phyloP scores from a whole-genome alignment of 1,140 invertebrate species.

The Eumaeus atala region DNA sequence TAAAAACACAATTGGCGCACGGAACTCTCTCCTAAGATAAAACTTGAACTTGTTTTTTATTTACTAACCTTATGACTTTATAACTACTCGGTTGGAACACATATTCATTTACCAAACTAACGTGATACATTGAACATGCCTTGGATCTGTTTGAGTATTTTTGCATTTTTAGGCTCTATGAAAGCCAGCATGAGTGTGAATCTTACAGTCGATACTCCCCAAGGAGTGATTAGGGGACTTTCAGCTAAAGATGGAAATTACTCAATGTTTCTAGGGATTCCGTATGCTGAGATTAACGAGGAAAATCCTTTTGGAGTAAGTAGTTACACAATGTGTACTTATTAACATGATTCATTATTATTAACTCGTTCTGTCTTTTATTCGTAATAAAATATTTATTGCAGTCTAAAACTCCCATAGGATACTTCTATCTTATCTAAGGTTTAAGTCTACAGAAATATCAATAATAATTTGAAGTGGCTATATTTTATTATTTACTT shows the following conservation, averaged over 20 bases:
- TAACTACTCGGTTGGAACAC: no score
- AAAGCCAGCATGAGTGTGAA: constrained; percentile 17
- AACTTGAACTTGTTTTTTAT: no score
- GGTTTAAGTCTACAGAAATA: no score
- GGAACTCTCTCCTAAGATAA: no score
- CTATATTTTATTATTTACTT: no score
- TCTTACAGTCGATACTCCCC: constrained; percentile 30
- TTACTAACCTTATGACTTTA: no score
- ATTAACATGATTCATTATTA: background rate
- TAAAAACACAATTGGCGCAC: no score
- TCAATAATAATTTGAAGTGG: no score
- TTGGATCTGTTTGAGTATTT: background rate
- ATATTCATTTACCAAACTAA: background rate
- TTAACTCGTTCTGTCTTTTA: no score
- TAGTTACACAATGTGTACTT: constrained; percentile 62
- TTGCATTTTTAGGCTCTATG: background rate
- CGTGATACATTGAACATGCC: background rate
- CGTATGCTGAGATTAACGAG: constrained; percentile 28
- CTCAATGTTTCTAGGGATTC: constrained; percentile 42
- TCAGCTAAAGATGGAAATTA: constrained; percentile 36
- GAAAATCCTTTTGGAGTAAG: constrained; percentile 37
- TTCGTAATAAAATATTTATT: no score
- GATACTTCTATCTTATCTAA: no score
- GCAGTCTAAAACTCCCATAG: no score
- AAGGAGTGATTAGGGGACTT: constrained; percentile 32